Conservation (phyloP, 1,140 invertebrate species). For the Lepidurus couesii region DNA sequence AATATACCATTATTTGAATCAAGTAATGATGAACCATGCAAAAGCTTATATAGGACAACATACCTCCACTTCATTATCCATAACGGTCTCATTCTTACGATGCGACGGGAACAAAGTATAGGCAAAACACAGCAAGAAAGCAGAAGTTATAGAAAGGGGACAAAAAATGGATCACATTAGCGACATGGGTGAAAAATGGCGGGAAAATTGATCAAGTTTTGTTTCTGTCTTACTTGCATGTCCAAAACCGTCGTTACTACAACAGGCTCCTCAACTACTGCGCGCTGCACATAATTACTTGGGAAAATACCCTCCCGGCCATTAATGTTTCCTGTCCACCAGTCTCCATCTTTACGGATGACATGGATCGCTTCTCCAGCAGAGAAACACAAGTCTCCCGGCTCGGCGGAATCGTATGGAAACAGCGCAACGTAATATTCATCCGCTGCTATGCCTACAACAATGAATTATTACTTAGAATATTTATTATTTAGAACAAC, state of each 20-base stretch:
- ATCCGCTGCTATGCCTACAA: constrained; percentile 37
- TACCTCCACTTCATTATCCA: constrained; percentile 15
- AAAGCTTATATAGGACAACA: neutral
- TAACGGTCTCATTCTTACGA: constrained; percentile 1
- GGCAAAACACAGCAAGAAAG: constrained; percentile 5
- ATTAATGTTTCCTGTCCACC: constrained; percentile 93
- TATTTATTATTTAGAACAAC: no score
- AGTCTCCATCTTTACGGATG: constrained; percentile 85
- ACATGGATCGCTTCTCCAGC: constrained; percentile 85
- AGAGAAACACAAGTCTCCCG: constrained; percentile 85
- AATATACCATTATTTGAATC: no score
- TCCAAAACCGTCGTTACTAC: constrained; percentile 27
- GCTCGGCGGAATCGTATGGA: constrained; percentile 77
- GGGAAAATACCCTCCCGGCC: constrained; percentile 88
- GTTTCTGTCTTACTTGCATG: neutral
- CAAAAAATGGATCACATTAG: neutral
- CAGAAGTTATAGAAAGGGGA: neutral
- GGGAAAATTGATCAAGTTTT: neutral
- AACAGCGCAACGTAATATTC: constrained; percentile 80
- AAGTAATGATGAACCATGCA: neutral
- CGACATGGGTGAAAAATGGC: neutral
- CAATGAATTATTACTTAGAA: no score
- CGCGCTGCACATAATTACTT: constrained; percentile 78
- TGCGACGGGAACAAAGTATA: neutral
- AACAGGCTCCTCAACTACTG: constrained; percentile 41